Percentiles rank a stretch among this genome's conserved stretches.
Evolutionary conservation across 2,797 vertebrate genomes (phyloP).

Genomic region (Danio tinwini): DNA sequence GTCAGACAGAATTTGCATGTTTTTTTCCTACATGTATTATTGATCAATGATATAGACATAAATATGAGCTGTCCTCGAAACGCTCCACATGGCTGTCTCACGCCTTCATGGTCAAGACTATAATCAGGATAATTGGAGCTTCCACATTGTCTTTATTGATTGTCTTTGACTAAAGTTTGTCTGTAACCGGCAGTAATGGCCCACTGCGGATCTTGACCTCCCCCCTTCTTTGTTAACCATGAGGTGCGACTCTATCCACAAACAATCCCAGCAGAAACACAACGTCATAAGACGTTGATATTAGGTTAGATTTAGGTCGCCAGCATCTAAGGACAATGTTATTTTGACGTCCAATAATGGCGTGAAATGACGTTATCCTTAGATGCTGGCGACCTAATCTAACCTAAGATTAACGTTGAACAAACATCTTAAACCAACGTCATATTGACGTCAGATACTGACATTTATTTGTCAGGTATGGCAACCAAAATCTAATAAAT

Average conservation of each 20-base stretch:
- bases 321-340: too few species aligned
- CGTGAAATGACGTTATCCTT: too few species aligned
- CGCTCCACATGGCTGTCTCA: conserved; percentile 53
- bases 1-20: conserved; percentile 47
- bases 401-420: too few species aligned
- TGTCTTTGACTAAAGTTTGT: conserved; percentile 57
- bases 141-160: conserved; percentile 66
- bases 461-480: too few species aligned
- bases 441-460: too few species aligned
- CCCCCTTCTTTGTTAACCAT: background rate
- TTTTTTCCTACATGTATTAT: conserved; percentile 48
- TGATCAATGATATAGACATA: conserved; percentile 34
- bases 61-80: conserved; percentile 41
- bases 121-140: conserved; percentile 59
- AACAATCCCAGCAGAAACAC: too few species aligned
- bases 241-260: background rate
- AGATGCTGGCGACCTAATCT: too few species aligned
- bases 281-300: too few species aligned
- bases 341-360: too few species aligned
- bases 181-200: conserved; percentile 25
- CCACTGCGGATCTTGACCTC: background rate
- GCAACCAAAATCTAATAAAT: too few species aligned
- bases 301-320: too few species aligned
- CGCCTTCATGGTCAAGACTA: conserved; percentile 51
- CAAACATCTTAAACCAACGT: too few species aligned